These are phyloP conservation scores for Gila orcuttii DNA, from an alignment of 2,113 vertebrate genomes.

Conservation along the genomic window DNA sequence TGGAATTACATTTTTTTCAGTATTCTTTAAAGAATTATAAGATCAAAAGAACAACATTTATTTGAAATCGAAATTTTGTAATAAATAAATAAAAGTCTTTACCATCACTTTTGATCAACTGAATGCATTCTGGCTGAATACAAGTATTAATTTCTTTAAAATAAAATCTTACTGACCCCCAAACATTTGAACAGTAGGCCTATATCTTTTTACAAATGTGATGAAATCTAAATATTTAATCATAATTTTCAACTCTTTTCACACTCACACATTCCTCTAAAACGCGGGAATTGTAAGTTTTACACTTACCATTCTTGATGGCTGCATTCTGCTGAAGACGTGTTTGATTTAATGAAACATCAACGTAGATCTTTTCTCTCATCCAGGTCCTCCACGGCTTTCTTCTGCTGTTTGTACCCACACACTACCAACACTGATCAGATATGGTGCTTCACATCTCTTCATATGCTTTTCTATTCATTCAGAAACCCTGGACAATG, in stretches of 20 bases:
- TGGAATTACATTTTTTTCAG: too few species aligned
- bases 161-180: neutral
- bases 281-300: neutral
- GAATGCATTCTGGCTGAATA: neutral
- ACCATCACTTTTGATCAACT: neutral
- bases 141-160: neutral
- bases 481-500: constrained; percentile 33
- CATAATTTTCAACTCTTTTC: neutral
- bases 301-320: constrained; percentile 29
- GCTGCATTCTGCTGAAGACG: neutral
- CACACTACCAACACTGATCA: neutral
- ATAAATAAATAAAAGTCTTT: neutral
- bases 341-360: constrained; percentile 29
- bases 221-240: neutral
- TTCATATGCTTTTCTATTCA: constrained; percentile 38
- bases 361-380: constrained; percentile 3
- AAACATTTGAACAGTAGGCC: neutral
- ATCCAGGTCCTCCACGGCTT: constrained; percentile 23
- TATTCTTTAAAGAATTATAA: neutral
- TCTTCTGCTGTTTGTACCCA: constrained; percentile 12
- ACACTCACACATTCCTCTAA: neutral
- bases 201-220: neutral
- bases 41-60: neutral
- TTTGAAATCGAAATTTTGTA: neutral
- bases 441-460: neutral